Base-by-base conservation (phyloP, 2,888 invertebrate species). In the Cabera pusaria region DNA sequence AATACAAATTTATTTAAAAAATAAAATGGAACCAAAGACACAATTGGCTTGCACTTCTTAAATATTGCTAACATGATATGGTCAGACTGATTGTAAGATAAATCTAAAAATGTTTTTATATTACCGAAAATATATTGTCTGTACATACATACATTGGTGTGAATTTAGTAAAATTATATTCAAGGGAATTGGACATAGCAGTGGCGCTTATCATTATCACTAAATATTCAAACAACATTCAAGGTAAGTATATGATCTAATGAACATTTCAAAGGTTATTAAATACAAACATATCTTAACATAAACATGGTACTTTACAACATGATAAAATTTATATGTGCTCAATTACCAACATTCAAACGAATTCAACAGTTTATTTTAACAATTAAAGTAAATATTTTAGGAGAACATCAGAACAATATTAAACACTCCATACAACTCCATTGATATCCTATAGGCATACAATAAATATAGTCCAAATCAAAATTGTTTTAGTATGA, bases 251-350 rank as follows among this genome's bases (percentile, higher is more conserved):
- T 18, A 6, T n/a, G n/a, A 29, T 14, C 38, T 41, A 50, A 41
- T 47, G 49, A 50, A 50, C 49, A 49, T 38, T 29, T 28, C 41
- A 39, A 41, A 34, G 28, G 44, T 29, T 39, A 40, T 24, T 18
- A 16, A 32, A 23, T 36, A 42, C 36, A 40, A 40, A 33, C 27
- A 31, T 18, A 31, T 29, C 29, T 23, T 34, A 39, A 17, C 7
- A 19, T 22, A 22, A 27, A 26, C 21, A 32, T 27, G 20, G 8
- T 14, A 24, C 20, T 28, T 25, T 26, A 31, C 8, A 42, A 32
- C 32, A 36, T 26, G 16, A 26, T 29, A 17, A 31, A 29, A 44
- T 22, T 35, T 18, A 28, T 33, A 29, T 31, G 9, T 18, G 10
- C 19, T 24, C 8, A 20, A 29, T 16, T 11, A 25, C 25, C 11